Percentiles rank a stretch among this genome's conserved stretches.
Evolutionary conservation across 2,888 invertebrate genomes (phyloP).

Genomic region (Drosophila greeni): DNA sequence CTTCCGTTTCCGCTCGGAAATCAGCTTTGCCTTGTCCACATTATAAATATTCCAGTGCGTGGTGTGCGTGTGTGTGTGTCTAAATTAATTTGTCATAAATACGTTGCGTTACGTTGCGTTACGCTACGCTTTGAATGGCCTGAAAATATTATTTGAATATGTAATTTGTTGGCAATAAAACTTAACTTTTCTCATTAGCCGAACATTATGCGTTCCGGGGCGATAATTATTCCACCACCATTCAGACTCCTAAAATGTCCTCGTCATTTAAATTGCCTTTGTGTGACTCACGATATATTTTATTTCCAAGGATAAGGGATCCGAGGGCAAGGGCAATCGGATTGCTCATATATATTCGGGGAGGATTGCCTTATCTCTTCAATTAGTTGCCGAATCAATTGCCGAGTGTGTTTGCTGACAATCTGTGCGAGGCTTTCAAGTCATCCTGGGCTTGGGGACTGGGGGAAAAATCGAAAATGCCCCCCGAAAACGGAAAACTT

Average conservation of each 20-base stretch:
- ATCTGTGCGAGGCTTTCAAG: slow-evolving; percentile 16
- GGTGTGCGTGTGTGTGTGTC: slow-evolving; percentile 43
- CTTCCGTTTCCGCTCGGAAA: slow-evolving; percentile 30
- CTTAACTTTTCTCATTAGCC: slow-evolving; percentile 76
- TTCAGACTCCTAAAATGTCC: slow-evolving; percentile 10
- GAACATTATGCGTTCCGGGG: slow-evolving; percentile 76
- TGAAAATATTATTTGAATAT: slow-evolving; percentile 25
- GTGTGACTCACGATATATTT: slow-evolving; percentile 43
- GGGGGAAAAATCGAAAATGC: slow-evolving; percentile 52
- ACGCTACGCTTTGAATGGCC: slow-evolving; percentile 28
- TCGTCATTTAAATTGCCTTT: slow-evolving; percentile 46
- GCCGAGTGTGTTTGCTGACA: slow-evolving; percentile 33
- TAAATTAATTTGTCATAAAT: slow-evolving; percentile 69
- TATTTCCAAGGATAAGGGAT: not conserved
- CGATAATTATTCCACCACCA: slow-evolving; percentile 66
- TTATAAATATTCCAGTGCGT: slow-evolving; percentile 59
- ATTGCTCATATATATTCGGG: slow-evolving; percentile 34
- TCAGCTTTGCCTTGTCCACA: slow-evolving; percentile 45
- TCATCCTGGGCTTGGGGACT: not conserved
- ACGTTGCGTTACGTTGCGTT: slow-evolving; percentile 34
- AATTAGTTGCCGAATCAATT: slow-evolving; percentile 41
- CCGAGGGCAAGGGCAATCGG: slow-evolving; percentile 14
- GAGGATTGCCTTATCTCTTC: slow-evolving; percentile 30
- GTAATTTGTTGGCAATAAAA: slow-evolving; percentile 59
- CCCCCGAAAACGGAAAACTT: slow-evolving; percentile 30